Evolutionary conservation across 2,797 vertebrate genomes (phyloP).

Genomic region (Ctenosaura bakeri): DNA sequence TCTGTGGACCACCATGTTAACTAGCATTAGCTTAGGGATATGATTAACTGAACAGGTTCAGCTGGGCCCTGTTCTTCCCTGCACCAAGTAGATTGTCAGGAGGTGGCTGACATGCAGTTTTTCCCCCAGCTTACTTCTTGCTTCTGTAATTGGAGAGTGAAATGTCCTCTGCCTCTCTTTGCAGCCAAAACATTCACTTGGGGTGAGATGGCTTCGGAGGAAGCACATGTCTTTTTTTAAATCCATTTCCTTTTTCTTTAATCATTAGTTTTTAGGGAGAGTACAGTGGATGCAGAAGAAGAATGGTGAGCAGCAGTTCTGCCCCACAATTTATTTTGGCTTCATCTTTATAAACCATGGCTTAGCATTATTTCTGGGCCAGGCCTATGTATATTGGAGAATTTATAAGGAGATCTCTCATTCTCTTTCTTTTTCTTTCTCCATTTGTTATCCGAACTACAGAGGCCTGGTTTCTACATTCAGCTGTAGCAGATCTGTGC

Average conservation of each 20-base stretch:
- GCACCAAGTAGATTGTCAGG: not conserved
- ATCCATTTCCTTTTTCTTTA: not conserved
- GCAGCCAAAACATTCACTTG: not conserved
- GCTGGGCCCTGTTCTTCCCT: not conserved
- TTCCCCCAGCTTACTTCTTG: not conserved
- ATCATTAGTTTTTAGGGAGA: not conserved
- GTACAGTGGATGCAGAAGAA: too few species aligned
- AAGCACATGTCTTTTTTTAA: not conserved
- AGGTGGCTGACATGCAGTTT: not conserved
- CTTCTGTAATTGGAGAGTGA: not conserved
- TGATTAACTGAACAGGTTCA: not conserved
- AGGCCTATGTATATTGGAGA: too few species aligned
- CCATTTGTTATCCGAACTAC: too few species aligned
- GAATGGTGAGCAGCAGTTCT: not conserved
- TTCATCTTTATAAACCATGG: not conserved
- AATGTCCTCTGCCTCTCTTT: not conserved
- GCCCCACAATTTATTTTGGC: not conserved
- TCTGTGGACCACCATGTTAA: too few species aligned
- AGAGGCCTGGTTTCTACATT: too few species aligned
- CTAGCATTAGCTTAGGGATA: too few species aligned
- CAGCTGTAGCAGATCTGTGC: too few species aligned
- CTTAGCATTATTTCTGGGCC: not conserved
- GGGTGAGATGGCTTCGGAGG: too few species aligned
- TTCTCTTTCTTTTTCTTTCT: too few species aligned
- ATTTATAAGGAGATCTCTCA: too few species aligned